Evolutionary conservation across 2,113 vertebrate species (phyloP), one percentile per base, ranked within the genome.

Genomic region (Ascaphus truei): DNA sequence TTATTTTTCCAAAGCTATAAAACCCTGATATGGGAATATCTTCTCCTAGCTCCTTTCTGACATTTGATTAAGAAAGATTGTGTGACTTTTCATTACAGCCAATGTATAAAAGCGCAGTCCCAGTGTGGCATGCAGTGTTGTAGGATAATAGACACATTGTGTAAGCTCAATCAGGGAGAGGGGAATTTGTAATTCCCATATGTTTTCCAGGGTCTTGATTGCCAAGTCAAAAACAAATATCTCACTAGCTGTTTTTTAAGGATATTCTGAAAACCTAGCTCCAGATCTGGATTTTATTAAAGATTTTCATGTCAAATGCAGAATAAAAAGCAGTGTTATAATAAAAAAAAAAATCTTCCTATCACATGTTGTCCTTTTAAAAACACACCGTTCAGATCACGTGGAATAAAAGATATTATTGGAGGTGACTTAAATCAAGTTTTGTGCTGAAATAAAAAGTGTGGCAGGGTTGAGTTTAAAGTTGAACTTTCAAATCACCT

Each of bases 231-330:
- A 62, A 64, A 39, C n/a, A 52, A 26, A 15, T 13, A 58, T 34
- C 39, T 8, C 37, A 12, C 18, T 9, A 37, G 57, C 47, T 56
- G 0, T 20, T 10, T 67, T 72, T 69, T 63, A 52, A 5, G 16
- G 4, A 22, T 4, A 52, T 64, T 48, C 64, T 23, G 48, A 57
- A 52, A 2, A 50, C 37, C n/a, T n/a, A 30, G 7, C 18, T 53
- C 20, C 1, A 20, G 71, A 37, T 11, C 57, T 51, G 68, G 47
- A 50, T 57, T 11, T 27, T 22, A 15, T 26, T 16, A 23, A 20
- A 59, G 26, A 72, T 75, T 68, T 80, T 79, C 55, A 33, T 61
- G 20, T 12, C 25, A 3, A 62, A 7, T 43, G 25, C 15, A 45
- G 36, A 18, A 33, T 48, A 16, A 9, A 23, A 13, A 12, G 9